Evolutionary conservation across 2,888 invertebrate species (phyloP), one percentile per base, ranked within the genome.

Genomic region (Limnephilus rhombicus): DNA sequence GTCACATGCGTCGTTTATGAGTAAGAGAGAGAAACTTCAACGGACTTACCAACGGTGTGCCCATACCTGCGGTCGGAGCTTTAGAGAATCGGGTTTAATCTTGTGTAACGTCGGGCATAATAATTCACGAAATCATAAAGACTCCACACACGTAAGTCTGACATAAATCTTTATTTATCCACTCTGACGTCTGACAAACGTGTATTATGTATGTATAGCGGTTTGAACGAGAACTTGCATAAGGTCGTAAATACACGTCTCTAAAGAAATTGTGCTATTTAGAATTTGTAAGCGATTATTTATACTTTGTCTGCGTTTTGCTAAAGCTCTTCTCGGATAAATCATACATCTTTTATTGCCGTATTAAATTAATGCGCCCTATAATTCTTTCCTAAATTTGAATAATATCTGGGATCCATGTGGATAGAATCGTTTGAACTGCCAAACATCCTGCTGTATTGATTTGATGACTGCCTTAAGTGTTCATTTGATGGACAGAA

Each of bases 101-200:
- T 88, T 81, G 86, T 80, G 45, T 86, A 34, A 49, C 88, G 90
- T 88, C 81, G 81, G n/a, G 83, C 83, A 53, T 80, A 68, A 92
- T 92, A 88, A 92, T 90, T 92, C 85, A 90, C 41, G 45, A 86
- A 90, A 92, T 92, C 92, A 88, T 92, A 92, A 92, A 92, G 87
- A 88, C 80, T 81, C 86, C 68, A 89, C 87, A 68, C 68, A 68
- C 53, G 85, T n/a, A 82, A 91, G 87, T 37, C 37, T 34, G 90
- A 80, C 87, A 31, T 91, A 91, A 92, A 91, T 68, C 88, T 49
- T 92, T 91, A 92, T 92, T 92, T 92, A 92, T 92, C 34, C 34
- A 80, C 68, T 85, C 45, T 80, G 80, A 89, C 88, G 80, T 88
- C 49, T 80, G 68, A 68, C 68, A 45, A 85, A 41, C 37, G 85